These are phyloP conservation scores for Anableps anableps DNA, from an alignment of 2,797 vertebrate species.

Conservation along the genomic window DNA sequence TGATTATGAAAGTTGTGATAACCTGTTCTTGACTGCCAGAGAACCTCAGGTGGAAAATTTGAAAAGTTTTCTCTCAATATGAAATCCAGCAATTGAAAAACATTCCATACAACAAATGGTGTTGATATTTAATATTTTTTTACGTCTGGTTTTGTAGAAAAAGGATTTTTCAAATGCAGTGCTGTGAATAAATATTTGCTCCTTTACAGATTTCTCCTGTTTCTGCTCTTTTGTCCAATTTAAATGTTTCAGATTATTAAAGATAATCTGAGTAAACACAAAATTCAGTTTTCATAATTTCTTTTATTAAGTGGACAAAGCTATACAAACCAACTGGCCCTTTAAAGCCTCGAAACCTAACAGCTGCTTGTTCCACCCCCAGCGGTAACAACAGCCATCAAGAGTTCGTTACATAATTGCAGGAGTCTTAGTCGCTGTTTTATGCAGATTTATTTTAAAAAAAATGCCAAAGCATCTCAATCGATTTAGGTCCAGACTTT, in stretches of 20 bases:
- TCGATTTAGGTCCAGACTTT: not conserved
- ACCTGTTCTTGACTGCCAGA: conserved; percentile 41
- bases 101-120: conserved; percentile 22
- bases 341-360: not conserved
- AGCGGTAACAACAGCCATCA: no score
- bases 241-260: not conserved
- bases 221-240: not conserved
- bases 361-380: not conserved
- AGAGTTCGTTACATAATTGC: no score
- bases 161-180: not conserved
- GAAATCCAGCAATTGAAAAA: conserved; percentile 30
- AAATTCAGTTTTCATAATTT: not conserved
- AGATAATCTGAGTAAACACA: not conserved
- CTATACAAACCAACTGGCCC: not conserved
- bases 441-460: not conserved
- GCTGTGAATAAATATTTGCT: not conserved
- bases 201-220: not conserved
- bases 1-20: conserved; percentile 68
- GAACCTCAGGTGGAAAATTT: conserved; percentile 66
- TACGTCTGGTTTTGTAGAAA: not conserved
- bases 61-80: conserved; percentile 46
- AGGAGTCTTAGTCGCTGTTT: no score
- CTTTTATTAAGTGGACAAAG: not conserved
- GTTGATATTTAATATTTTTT: not conserved
- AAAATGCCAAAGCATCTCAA: not conserved